Conservation (phyloP, 2,113 vertebrate species). For the Cnemophilus loriae region DNA sequence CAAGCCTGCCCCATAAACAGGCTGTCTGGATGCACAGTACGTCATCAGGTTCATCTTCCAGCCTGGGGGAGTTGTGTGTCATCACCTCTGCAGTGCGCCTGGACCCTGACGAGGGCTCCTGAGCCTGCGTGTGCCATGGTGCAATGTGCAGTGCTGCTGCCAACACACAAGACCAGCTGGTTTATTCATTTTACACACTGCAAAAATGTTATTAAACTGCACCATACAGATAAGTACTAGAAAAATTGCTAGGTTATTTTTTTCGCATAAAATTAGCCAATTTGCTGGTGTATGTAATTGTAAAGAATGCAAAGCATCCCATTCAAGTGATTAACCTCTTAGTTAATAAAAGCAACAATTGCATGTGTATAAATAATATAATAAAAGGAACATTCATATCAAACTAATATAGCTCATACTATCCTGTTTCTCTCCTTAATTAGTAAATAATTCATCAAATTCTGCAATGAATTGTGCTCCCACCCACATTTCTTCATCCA, state of each 20-base stretch:
- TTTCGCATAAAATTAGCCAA: constrained; percentile 75
- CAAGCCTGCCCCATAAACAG: not conserved
- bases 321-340: constrained; percentile 82
- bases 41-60: not conserved
- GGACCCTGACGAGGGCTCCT: not conserved
- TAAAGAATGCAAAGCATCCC: constrained; percentile 69
- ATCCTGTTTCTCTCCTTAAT: constrained; percentile 68
- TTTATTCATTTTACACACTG: constrained; percentile 63
- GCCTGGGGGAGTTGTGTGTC: not conserved
- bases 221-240: constrained; percentile 71
- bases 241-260: constrained; percentile 72
- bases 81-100: constrained; percentile 6
- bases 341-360: constrained; percentile 78
- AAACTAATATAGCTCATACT: constrained; percentile 62
- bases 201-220: constrained; percentile 74
- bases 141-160: constrained; percentile 7
- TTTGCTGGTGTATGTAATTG: constrained; percentile 71
- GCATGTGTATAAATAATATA: constrained; percentile 75
- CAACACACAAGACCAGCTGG: constrained; percentile 6
- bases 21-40: not conserved
- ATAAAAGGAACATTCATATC: constrained; percentile 71
- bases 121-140: not conserved
- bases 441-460: constrained; percentile 81
- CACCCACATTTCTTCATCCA: constrained; percentile 75
- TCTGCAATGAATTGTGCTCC: constrained; percentile 70